Evolutionary conservation across 2,113 vertebrate genomes (phyloP).

Genomic region (Charadrius vociferus): DNA sequence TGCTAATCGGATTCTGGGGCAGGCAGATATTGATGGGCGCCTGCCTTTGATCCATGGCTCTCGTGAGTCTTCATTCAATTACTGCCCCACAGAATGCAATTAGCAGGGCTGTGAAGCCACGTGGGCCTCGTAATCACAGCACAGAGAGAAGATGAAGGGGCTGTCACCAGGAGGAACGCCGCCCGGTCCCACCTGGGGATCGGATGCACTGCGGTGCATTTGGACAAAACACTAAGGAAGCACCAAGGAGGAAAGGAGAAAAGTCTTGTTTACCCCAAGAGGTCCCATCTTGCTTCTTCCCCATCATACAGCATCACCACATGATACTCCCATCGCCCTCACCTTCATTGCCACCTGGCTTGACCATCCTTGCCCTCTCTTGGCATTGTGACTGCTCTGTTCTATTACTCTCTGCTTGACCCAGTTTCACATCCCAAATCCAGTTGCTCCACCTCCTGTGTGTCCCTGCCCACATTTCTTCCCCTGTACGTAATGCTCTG

Average conservation of each 20-base stretch:
- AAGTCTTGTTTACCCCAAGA: neutral
- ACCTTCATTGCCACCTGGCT: accelerated
- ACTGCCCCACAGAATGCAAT: slow-evolving; percentile 69
- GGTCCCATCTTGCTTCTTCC: neutral
- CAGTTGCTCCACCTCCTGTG: neutral
- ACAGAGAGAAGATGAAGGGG: neutral
- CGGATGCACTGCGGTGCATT: accelerated
- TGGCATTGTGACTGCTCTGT: neutral
- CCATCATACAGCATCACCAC: neutral
- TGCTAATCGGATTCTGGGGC: neutral
- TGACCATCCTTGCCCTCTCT: neutral
- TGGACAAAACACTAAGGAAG: neutral
- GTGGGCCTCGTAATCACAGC: slow-evolving; percentile 43
- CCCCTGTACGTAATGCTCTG: neutral
- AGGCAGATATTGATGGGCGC: slow-evolving; percentile 67
- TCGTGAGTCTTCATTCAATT: slow-evolving; percentile 68
- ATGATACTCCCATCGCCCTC: neutral
- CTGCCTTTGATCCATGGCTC: slow-evolving; percentile 68
- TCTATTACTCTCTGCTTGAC: neutral
- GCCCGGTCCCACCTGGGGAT: neutral
- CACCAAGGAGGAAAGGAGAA: neutral
- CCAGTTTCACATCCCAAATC: neutral
- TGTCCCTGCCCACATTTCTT: slow-evolving; percentile 10
- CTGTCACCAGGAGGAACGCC: neutral
- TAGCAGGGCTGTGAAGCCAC: slow-evolving; percentile 43